These are phyloP conservation scores for Athene cunicularia DNA, from an alignment of 2,113 vertebrate species.

Conservation along the genomic window DNA sequence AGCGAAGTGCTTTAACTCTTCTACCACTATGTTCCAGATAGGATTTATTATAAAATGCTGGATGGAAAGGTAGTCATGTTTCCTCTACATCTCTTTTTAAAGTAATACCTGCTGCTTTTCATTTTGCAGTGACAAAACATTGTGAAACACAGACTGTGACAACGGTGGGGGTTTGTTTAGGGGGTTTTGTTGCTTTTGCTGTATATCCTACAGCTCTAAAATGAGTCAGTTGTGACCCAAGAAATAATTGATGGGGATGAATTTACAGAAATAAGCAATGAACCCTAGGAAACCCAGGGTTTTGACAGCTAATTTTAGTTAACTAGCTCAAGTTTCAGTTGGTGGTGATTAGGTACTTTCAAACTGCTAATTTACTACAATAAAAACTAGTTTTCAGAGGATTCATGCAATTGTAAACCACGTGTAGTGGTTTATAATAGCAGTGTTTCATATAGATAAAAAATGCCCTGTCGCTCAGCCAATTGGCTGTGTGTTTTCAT, in stretches of 20 bases:
- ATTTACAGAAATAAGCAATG: constrained; percentile 58
- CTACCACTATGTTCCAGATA: neutral
- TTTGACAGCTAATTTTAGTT: constrained; percentile 64
- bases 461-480: constrained; percentile 58
- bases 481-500: constrained; percentile 40
- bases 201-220: neutral
- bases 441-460: constrained; percentile 68
- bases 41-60: neutral
- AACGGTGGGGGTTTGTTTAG: neutral
- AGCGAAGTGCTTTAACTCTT: neutral
- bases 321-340: constrained; percentile 65
- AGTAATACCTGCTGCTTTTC: constrained; percentile 26
- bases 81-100: neutral
- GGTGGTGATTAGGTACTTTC: constrained; percentile 71
- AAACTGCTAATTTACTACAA: constrained; percentile 67
- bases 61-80: neutral
- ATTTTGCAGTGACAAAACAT: constrained; percentile 12
- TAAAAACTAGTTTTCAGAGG: constrained; percentile 69
- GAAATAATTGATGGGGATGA: constrained; percentile 16
- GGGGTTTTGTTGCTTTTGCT: neutral
- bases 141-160: neutral
- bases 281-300: constrained; percentile 44
- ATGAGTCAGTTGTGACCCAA: constrained; percentile 25
- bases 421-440: constrained; percentile 65
- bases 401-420: constrained; percentile 66